phyloP scores from a whole-genome alignment of 2,888 invertebrate genomes.

The Rotaria macrura region DNA sequence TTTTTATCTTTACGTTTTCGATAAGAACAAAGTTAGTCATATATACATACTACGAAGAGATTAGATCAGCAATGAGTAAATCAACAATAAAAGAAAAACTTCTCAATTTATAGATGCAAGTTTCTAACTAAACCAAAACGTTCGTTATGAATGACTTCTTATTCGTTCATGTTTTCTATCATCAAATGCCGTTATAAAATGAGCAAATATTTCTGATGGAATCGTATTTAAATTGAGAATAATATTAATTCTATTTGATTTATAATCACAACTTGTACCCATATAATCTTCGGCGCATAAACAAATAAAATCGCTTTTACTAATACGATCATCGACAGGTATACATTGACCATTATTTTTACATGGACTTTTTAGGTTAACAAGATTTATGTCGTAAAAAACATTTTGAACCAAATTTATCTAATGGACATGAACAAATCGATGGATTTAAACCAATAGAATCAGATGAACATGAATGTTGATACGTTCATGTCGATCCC shows the following conservation, averaged over 20 bases:
- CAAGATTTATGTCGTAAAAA: neutral
- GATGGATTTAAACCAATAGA: neutral
- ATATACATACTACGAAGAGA: too few species aligned
- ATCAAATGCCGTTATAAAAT: neutral
- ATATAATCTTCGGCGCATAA: neutral
- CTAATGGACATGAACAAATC: neutral
- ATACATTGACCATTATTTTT: neutral
- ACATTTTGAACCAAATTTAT: neutral
- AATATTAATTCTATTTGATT: neutral
- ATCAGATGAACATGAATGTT: neutral
- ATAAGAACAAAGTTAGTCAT: too few species aligned
- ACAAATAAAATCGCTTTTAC: neutral
- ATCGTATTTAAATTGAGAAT: neutral
- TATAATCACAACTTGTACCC: neutral
- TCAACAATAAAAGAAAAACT: too few species aligned
- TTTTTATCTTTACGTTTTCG: too few species aligned
- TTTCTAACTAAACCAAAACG: too few species aligned
- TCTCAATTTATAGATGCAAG: too few species aligned
- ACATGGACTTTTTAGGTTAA: neutral
- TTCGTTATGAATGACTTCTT: too few species aligned
- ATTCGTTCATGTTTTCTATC: neutral
- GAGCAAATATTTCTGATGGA: neutral
- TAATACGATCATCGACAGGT: neutral
- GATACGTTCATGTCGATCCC: too few species aligned
- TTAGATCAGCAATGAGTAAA: too few species aligned